Conservation (phyloP, 2,888 invertebrate species). For the Melanostoma mellinum region DNA sequence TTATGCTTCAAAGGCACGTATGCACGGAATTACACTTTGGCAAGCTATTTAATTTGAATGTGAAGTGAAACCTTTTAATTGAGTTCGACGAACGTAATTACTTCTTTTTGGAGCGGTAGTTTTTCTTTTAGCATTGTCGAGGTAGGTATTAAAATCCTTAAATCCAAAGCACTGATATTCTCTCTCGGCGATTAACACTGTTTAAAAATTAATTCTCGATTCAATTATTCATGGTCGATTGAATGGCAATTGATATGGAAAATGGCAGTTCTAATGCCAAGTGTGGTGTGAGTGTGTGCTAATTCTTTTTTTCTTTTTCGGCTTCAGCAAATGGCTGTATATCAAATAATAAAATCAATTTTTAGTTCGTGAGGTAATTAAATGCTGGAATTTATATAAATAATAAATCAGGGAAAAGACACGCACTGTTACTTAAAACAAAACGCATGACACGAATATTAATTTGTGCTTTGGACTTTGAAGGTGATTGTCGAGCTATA, state of each 20-base stretch:
- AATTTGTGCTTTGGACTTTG: not conserved
- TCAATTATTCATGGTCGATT: slow-evolving; percentile 1
- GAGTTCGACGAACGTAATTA: too few relatives aligned
- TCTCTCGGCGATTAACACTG: not conserved
- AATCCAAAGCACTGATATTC: too few relatives aligned
- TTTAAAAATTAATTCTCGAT: not conserved
- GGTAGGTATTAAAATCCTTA: too few relatives aligned
- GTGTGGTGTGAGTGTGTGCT: not conserved
- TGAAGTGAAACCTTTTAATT: too few relatives aligned
- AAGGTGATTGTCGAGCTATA: too few relatives aligned
- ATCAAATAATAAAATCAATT: slow-evolving; percentile 41
- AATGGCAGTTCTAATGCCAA: not conserved
- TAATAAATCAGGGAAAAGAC: slow-evolving; percentile 17
- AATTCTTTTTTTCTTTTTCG: slow-evolving; percentile 3
- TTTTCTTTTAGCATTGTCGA: too few relatives aligned
- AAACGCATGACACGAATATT: slow-evolving; percentile 7
- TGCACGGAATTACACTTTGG: too few relatives aligned
- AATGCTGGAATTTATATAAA: slow-evolving; percentile 12
- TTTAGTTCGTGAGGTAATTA: slow-evolving; percentile 14
- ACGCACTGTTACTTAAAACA: not conserved
- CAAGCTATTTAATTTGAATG: too few relatives aligned
- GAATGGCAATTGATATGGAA: slow-evolving; percentile 14
- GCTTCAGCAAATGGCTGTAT: slow-evolving; percentile 22
- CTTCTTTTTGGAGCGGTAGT: too few relatives aligned
- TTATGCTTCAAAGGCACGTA: too few relatives aligned